These are phyloP conservation scores for Sitta europaea DNA, from an alignment of 2,113 vertebrate species.

Conservation along the genomic window DNA sequence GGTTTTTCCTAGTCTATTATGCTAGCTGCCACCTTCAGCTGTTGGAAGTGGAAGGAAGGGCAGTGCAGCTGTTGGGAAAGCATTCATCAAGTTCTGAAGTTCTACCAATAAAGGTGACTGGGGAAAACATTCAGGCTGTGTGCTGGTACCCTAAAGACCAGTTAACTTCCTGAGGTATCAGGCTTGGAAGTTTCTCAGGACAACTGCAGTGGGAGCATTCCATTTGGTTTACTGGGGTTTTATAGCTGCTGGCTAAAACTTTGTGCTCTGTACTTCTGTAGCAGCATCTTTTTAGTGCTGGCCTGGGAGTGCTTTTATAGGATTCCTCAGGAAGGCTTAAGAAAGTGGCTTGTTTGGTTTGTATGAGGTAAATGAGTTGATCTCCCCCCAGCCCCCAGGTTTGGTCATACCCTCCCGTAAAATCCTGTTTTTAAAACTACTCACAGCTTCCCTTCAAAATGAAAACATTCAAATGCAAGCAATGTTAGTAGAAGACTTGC, in stretches of 20 bases:
- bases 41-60: neutral
- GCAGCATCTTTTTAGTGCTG: neutral
- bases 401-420: neutral
- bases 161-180: neutral
- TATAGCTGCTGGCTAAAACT: conserved; percentile 6
- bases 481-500: rapidly evolving
- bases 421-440: neutral
- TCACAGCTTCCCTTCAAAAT: neutral
- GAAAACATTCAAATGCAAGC: neutral
- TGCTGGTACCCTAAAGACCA: neutral
- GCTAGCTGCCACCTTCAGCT: neutral
- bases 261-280: neutral
- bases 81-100: neutral
- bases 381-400: neutral
- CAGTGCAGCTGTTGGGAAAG: neutral
- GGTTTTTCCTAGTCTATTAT: neutral
- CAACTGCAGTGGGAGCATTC: neutral
- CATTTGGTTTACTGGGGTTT: neutral
- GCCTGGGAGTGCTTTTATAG: conserved; percentile 6
- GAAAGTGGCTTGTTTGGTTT: neutral
- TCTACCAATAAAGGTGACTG: neutral
- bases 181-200: neutral
- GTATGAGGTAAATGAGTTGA: neutral
- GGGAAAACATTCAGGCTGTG: neutral
- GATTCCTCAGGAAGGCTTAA: neutral